A percentile compares a stretch with the other conserved stretches of the same genome.
These are phyloP conservation scores for Macrotrachela quadricornifera DNA, from an alignment of 1,140 invertebrate genomes.

Conservation along the genomic window DNA sequence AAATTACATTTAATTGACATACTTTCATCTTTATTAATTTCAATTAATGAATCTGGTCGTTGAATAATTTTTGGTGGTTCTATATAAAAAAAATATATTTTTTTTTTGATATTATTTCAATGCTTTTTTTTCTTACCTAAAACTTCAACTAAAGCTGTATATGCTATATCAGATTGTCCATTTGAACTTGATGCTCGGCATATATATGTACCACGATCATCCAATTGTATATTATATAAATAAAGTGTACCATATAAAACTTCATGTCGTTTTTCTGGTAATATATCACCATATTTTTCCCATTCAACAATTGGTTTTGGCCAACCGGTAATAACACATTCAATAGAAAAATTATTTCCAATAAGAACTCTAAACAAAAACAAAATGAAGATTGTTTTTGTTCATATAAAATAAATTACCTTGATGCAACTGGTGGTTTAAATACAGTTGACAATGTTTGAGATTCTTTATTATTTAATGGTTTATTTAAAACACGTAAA, in stretches of 20 bases:
- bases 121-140: not conserved
- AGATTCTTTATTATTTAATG: too few relatives aligned
- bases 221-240: constrained; percentile 37
- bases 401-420: too few relatives aligned
- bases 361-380: not conserved
- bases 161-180: constrained; percentile 10
- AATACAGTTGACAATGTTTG: not conserved
- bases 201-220: constrained; percentile 47
- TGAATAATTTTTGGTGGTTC: constrained; percentile 41
- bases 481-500: constrained; percentile 15
- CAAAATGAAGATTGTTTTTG: not conserved
- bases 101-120: too few relatives aligned
- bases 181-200: constrained; percentile 35
- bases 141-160: constrained; percentile 8
- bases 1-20: constrained; percentile 43
- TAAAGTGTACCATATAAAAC: constrained; percentile 37
- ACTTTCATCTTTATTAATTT: constrained; percentile 42
- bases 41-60: constrained; percentile 35
- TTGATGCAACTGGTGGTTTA: not conserved
- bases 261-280: not conserved
- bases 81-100: not conserved
- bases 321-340: constrained; percentile 4
- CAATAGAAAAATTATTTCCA: constrained; percentile 1
- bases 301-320: constrained; percentile 3
- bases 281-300: constrained; percentile 5